These are phyloP conservation scores for Mermis nigrescens DNA, from an alignment of 2,888 invertebrate genomes.

Conservation along the genomic window DNA sequence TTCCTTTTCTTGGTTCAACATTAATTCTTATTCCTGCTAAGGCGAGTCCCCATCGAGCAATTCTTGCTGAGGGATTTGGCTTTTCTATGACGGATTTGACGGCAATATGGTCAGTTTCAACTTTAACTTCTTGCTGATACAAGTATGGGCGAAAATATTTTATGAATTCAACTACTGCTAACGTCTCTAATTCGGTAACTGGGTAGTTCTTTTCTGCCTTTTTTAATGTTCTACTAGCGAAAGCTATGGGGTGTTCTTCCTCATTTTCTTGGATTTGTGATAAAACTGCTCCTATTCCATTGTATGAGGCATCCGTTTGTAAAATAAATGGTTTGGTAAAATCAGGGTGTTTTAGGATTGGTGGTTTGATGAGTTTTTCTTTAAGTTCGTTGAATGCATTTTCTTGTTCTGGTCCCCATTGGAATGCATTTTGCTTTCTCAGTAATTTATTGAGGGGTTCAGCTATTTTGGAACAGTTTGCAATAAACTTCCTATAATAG, in stretches of 20 bases:
- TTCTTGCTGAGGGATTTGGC: not conserved
- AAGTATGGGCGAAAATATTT: constrained; percentile 2
- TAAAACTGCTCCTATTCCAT: constrained; percentile 22
- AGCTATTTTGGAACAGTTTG: no score
- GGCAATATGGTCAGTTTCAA: constrained; percentile 3
- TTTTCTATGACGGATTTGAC: not conserved
- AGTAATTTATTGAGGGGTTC: no score
- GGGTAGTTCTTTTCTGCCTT: constrained; percentile 4
- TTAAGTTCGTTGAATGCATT: constrained; percentile 3
- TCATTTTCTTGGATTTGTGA: not conserved
- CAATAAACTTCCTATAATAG: no score
- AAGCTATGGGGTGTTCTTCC: constrained; percentile 2
- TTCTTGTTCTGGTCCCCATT: not conserved
- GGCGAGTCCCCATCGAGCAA: not conserved
- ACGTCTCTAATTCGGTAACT: not conserved
- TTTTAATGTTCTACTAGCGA: not conserved
- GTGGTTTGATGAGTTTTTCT: not conserved
- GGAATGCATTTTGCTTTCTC: not conserved
- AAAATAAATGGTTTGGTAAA: constrained; percentile 4
- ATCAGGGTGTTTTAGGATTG: constrained; percentile 5
- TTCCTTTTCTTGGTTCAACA: not conserved
- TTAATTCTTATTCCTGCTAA: not conserved
- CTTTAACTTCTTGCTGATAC: not conserved
- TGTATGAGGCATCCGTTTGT: constrained; percentile 23
- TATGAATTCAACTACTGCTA: not conserved